Evolutionary conservation across 2,888 invertebrate species (phyloP), one percentile per base, ranked within the genome.

Genomic region (Vesta saturnalis): DNA sequence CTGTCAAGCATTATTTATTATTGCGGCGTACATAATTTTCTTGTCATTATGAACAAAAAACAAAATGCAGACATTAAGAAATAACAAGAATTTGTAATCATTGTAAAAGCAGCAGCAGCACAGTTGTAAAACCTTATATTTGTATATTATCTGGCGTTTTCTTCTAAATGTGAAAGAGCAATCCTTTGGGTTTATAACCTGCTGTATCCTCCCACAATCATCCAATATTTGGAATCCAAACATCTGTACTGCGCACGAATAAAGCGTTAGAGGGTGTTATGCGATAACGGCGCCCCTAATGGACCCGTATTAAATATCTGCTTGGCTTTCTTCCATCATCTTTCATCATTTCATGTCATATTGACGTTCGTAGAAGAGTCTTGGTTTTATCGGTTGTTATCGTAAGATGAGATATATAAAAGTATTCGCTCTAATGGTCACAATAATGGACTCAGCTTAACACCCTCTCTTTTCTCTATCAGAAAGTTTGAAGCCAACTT

Each of bases 281-380:
- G 66, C 74, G 76, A 76, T 76, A 76, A 76, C 73, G 67, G 68
- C 70, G 73, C 55, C 76, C 76, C 80, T 81, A 81, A 81, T 81
- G 81, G 81, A 81, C 79, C 78, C 77, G 79, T 81, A 81, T 81
- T 81, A 80, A 80, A 80, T 81, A 80, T 80, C 81, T 77, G 76
- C 78, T 78, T 77, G 68, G 68, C 67, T 69, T 77, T 78, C 76
- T 77, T 75, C 79, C 79, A 80, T 80, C 80, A 81, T 81, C 80
- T 79, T 80, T 81, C 80, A 81, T 81, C 80, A 80, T 81, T 79
- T 78, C 78, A 74, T 77, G 78, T 78, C 77, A 76, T 74, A 70
- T 76, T 79, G 80, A 79, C 78, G 78, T 70, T 67, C 63, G 60
- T 19, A 35, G 70, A 55, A 67, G 66, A 65, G 67, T 57, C 57